These are phyloP conservation scores for Nerophis lumbriciformis DNA, from an alignment of 2,113 vertebrate genomes.

Conservation along the genomic window DNA sequence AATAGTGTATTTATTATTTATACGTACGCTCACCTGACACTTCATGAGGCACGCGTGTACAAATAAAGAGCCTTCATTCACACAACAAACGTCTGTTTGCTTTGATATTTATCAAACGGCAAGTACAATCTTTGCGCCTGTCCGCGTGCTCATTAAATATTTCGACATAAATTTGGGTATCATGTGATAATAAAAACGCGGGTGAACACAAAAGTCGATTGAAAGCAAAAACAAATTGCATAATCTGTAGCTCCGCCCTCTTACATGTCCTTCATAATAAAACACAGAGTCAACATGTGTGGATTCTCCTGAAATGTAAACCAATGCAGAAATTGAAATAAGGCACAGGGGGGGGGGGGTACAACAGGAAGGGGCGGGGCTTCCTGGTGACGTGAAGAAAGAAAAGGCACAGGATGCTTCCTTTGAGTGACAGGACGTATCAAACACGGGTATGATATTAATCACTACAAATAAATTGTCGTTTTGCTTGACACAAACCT, in stretches of 20 bases:
- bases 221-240: constrained; percentile 48
- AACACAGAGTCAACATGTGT: not conserved
- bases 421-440: not conserved
- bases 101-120: not conserved
- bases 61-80: not conserved
- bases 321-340: not conserved
- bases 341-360: constrained; percentile 29
- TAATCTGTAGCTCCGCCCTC: constrained; percentile 21
- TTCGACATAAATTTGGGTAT: constrained; percentile 15
- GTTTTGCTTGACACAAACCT: not conserved
- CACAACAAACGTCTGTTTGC: not conserved
- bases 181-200: constrained; percentile 40
- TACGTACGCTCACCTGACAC: constrained; percentile 1
- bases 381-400: constrained; percentile 50
- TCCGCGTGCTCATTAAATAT: constrained; percentile 5
- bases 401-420: constrained; percentile 18
- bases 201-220: constrained; percentile 54
- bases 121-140: not conserved
- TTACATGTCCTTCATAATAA: not conserved
- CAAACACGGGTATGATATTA: not conserved
- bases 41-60: not conserved
- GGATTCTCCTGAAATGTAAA: constrained; percentile 37
- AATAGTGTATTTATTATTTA: constrained; percentile 6
- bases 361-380: constrained; percentile 48
- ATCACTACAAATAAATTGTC: not conserved